These are phyloP conservation scores for Holotrichia oblita DNA, from an alignment of 1,140 invertebrate species.

Conservation along the genomic window DNA sequence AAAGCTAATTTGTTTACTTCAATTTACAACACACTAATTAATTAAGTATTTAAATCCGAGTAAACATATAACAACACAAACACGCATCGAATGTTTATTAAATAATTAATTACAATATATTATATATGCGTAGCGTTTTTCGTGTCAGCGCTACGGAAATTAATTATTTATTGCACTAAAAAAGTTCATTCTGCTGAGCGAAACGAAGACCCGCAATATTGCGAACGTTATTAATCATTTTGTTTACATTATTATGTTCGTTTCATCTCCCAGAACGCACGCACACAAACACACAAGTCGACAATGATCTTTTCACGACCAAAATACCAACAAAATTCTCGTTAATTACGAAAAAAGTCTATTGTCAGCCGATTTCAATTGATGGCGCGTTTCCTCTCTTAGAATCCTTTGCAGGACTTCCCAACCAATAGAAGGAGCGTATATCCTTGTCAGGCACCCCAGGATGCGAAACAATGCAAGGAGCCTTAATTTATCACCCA, in stretches of 20 bases:
- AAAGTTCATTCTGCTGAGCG: constrained; percentile 5
- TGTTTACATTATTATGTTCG: constrained; percentile 37
- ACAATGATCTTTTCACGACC: constrained; percentile 22
- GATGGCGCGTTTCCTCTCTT: constrained; percentile 50
- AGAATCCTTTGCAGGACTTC: constrained; percentile 52
- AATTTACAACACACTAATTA: constrained; percentile 7
- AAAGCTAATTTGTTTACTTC: neutral
- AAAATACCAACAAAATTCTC: constrained; percentile 47
- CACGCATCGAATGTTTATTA: neutral
- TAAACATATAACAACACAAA: neutral
- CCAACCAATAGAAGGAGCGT: constrained; percentile 50
- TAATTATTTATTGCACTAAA: constrained; percentile 27
- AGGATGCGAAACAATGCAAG: constrained; percentile 55
- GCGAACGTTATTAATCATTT: constrained; percentile 21
- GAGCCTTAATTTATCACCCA: constrained; percentile 56
- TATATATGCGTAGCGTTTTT: constrained; percentile 1
- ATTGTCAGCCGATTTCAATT: constrained; percentile 54
- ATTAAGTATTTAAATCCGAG: neutral
- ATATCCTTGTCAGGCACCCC: constrained; percentile 56
- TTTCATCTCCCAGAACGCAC: neutral
- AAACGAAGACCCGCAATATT: constrained; percentile 12
- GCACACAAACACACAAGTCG: neutral
- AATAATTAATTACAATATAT: constrained; percentile 35
- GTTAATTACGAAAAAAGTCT: constrained; percentile 55
- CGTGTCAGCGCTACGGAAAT: constrained; percentile 10